phyloP scores from a whole-genome alignment of 2,113 vertebrate genomes.

The Cricetomys ansorgei region DNA sequence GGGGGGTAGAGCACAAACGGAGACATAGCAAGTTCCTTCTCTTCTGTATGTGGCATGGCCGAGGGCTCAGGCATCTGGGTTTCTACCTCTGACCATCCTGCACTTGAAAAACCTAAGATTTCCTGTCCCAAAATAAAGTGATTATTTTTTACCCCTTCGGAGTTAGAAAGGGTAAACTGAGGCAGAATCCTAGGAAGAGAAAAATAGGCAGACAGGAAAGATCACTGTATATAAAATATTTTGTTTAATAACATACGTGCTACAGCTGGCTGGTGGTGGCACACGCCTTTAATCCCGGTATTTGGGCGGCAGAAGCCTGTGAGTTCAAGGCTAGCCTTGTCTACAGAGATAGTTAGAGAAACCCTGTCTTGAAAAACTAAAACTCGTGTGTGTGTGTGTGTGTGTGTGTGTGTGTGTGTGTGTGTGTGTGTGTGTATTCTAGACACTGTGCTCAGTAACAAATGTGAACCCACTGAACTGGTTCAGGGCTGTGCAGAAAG shows the following conservation, averaged over 20 bases:
- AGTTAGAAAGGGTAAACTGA: not conserved
- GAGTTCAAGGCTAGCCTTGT: no score
- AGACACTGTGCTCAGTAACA: not conserved
- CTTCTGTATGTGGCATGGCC: rapidly evolving
- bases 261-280: no score
- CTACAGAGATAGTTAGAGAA: no score
- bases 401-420: no score
- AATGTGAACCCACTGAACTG: rapidly evolving
- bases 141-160: no score
- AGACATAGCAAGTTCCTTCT: not conserved
- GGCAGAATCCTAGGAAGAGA: not conserved
- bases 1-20: not conserved
- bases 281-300: no score
- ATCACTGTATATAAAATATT: not conserved
- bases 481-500: not conserved
- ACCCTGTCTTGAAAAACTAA: no score
- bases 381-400: no score
- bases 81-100: not conserved
- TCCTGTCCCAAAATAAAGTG: not conserved
- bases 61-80: not conserved
- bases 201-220: not conserved
- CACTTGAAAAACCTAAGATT: not conserved
- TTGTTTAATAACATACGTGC: not conserved
- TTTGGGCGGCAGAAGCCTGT: no score
- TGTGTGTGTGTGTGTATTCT: no score